phyloP scores from a whole-genome alignment of 2,797 vertebrate genomes.

The Cygnus olor region DNA sequence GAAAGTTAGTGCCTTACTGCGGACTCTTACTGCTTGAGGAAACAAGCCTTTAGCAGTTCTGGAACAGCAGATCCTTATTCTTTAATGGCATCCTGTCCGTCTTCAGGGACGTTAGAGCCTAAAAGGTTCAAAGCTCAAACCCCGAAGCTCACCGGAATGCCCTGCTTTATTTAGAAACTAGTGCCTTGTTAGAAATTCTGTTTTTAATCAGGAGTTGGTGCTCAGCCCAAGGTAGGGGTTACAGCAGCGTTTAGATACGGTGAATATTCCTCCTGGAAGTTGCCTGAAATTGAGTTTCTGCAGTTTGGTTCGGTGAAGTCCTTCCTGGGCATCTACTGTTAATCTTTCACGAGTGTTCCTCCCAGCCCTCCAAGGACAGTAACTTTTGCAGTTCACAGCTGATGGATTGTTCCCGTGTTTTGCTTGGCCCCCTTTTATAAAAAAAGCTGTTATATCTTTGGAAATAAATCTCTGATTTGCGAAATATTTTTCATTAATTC shows the following conservation, averaged over 20 bases:
- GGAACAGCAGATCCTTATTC: not conserved
- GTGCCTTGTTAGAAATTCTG: not conserved
- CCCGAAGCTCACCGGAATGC: not conserved
- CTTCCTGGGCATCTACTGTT: not conserved
- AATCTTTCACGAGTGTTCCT: not conserved
- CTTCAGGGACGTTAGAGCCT: not conserved
- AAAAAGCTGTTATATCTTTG: not conserved
- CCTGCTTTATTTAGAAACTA: not conserved
- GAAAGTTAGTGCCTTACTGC: not conserved
- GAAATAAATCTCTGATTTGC: not conserved
- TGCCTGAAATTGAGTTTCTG: not conserved
- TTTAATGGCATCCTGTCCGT: not conserved
- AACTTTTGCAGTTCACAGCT: not conserved
- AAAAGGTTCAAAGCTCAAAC: not conserved
- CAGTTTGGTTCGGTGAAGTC: not conserved
- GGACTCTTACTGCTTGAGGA: not conserved
- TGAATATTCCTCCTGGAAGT: not conserved
- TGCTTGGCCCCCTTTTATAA: not conserved
- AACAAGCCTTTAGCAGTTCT: not conserved
- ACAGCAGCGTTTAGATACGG: rapidly evolving
- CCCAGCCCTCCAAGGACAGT: not conserved
- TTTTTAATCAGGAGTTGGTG: not conserved
- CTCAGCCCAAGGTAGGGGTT: not conserved
- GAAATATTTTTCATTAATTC: not conserved
- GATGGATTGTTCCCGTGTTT: not conserved